A percentile compares a stretch with the other conserved stretches of the same genome.
Conservation (phyloP, 2,797 vertebrate species). For the Acomys russatus region DNA sequence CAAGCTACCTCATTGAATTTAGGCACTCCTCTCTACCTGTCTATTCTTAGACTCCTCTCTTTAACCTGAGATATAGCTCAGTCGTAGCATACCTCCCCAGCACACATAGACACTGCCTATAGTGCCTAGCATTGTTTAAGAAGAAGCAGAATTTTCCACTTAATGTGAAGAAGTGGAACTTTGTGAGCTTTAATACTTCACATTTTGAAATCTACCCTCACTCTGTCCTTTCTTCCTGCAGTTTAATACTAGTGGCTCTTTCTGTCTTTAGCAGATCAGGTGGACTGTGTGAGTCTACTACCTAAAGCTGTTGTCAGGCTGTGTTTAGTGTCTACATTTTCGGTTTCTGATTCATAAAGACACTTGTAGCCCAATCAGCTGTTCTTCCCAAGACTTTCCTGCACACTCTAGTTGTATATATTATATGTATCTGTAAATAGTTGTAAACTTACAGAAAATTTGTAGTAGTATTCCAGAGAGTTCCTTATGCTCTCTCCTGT, state of each 20-base stretch:
- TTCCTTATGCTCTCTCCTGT: conserved; percentile 23
- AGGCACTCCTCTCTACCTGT: background rate
- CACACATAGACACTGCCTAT: background rate
- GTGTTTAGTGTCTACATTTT: conserved; percentile 3
- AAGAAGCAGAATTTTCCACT: background rate
- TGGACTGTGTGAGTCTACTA: background rate
- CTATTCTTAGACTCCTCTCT: background rate
- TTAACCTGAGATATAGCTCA: background rate
- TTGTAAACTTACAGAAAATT: conserved; percentile 12
- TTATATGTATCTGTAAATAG: conserved; percentile 7
- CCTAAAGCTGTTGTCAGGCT: conserved; percentile 24
- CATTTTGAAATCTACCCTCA: background rate
- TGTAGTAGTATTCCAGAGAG: conserved; percentile 8
- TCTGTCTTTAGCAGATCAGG: background rate
- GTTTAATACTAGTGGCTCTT: background rate
- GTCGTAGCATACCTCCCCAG: background rate
- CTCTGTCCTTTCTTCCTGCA: background rate
- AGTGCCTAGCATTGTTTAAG: background rate
- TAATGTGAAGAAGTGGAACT: background rate
- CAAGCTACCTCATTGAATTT: background rate
- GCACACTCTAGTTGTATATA: background rate
- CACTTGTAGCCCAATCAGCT: background rate
- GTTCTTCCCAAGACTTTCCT: conserved; percentile 34
- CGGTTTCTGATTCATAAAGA: conserved; percentile 27
- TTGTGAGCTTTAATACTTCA: conserved; percentile 20